These are phyloP conservation scores for Pristis pectinata DNA, from an alignment of 2,797 vertebrate genomes.

Conservation along the genomic window DNA sequence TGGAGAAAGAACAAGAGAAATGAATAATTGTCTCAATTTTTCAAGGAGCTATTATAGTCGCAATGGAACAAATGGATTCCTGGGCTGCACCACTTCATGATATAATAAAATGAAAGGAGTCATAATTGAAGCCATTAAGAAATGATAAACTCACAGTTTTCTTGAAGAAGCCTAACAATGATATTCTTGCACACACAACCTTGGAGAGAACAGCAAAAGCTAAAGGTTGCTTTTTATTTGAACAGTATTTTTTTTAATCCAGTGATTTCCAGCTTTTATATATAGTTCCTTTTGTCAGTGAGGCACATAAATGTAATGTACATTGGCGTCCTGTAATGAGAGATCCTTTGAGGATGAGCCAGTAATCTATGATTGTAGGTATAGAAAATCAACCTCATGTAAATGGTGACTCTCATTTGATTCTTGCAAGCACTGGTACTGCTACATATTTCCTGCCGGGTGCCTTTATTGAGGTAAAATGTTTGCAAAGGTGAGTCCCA, in stretches of 20 bases:
- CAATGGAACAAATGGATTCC: too few species aligned
- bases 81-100: too few species aligned
- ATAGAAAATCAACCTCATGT: neutral
- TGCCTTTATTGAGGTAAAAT: neutral
- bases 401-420: neutral
- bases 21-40: too few species aligned
- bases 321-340: neutral
- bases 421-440: neutral
- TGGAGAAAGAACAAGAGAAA: too few species aligned
- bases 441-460: neutral
- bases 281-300: neutral
- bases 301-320: neutral
- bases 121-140: neutral
- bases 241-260: too few species aligned
- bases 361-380: neutral
- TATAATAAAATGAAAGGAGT: neutral
- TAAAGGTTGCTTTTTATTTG: neutral
- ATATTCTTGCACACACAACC: neutral
- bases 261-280: neutral
- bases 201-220: neutral
- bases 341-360: neutral
- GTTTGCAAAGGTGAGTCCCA: neutral
- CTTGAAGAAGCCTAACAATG: neutral
- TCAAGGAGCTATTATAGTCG: too few species aligned
- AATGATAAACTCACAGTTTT: neutral